A percentile compares a stretch with the other conserved stretches of the same genome.
Conservation (phyloP, 1,140 invertebrate genomes). For the Lepidurus arcticus region DNA sequence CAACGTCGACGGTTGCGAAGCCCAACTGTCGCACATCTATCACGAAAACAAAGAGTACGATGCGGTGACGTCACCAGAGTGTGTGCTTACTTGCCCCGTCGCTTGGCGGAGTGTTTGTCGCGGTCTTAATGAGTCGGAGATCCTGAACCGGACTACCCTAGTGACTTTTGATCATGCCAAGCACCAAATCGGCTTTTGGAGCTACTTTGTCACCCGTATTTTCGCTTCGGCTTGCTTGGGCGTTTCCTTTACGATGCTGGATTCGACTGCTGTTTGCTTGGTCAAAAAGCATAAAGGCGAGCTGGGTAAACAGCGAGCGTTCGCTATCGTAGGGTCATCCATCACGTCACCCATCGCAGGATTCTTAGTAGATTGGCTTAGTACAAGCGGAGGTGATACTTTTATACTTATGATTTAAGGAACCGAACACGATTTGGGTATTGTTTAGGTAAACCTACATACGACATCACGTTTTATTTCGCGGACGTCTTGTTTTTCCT, state of each 20-base stretch:
- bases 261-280: conserved; percentile 72
- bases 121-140: conserved; percentile 38
- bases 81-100: not conserved
- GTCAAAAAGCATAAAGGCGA: conserved; percentile 71
- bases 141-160: not conserved
- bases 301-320: conserved; percentile 70
- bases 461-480: conserved; percentile 69
- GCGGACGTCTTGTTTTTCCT: conserved; percentile 62
- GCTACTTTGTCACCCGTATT: conserved; percentile 68
- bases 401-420: not conserved
- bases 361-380: conserved; percentile 63
- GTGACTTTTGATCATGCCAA: not conserved
- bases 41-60: not conserved
- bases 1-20: not conserved
- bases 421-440: not conserved
- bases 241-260: conserved; percentile 70
- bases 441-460: conserved; percentile 60
- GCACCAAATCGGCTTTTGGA: conserved; percentile 57
- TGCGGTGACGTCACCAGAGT: not conserved
- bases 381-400: conserved; percentile 37
- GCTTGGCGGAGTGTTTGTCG: conserved; percentile 48
- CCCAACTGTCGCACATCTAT: not conserved
- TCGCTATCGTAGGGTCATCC: conserved; percentile 70
- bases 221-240: conserved; percentile 66
- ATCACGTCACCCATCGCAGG: conserved; percentile 74